These are phyloP conservation scores for Zalophus californianus DNA, from an alignment of 2,797 vertebrate genomes.

Conservation along the genomic window DNA sequence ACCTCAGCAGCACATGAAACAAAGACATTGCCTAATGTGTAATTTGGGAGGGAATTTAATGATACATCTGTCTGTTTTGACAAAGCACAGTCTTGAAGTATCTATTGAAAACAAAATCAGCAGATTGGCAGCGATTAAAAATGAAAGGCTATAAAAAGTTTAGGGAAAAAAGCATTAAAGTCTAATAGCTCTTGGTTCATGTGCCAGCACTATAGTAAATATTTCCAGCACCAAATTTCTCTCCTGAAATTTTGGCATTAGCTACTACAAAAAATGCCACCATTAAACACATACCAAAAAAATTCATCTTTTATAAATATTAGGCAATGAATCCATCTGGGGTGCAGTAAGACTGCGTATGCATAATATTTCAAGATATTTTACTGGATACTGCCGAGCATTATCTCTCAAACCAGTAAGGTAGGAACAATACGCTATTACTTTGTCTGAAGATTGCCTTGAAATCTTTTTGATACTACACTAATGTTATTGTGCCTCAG, in stretches of 20 bases:
- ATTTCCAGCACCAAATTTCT: slow-evolving; percentile 73
- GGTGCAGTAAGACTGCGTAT: not conserved
- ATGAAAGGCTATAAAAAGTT: slow-evolving; percentile 83
- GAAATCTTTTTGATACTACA: slow-evolving; percentile 49
- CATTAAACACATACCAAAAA: slow-evolving; percentile 21
- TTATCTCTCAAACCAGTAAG: slow-evolving; percentile 49
- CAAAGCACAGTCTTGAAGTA: slow-evolving; percentile 78
- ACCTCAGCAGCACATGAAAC: slow-evolving; percentile 69
- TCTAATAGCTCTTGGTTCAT: slow-evolving; percentile 78
- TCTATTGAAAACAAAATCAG: slow-evolving; percentile 84
- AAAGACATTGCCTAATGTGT: slow-evolving; percentile 76
- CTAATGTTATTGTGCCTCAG: slow-evolving; percentile 46
- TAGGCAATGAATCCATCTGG: slow-evolving; percentile 46
- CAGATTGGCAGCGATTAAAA: slow-evolving; percentile 83
- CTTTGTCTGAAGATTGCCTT: slow-evolving; percentile 36
- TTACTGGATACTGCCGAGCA: slow-evolving; percentile 20
- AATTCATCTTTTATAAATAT: slow-evolving; percentile 54
- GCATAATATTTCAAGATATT: slow-evolving; percentile 47
- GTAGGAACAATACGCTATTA: slow-evolving; percentile 7
- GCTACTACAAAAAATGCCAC: slow-evolving; percentile 8
- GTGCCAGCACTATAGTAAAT: slow-evolving; percentile 75
- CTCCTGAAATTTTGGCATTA: slow-evolving; percentile 54
- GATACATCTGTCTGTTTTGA: slow-evolving; percentile 84
- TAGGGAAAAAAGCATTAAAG: slow-evolving; percentile 65
- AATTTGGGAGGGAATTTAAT: slow-evolving; percentile 81